These are phyloP conservation scores for Drosophila rufa DNA, from an alignment of 1,140 invertebrate species.

Conservation along the genomic window DNA sequence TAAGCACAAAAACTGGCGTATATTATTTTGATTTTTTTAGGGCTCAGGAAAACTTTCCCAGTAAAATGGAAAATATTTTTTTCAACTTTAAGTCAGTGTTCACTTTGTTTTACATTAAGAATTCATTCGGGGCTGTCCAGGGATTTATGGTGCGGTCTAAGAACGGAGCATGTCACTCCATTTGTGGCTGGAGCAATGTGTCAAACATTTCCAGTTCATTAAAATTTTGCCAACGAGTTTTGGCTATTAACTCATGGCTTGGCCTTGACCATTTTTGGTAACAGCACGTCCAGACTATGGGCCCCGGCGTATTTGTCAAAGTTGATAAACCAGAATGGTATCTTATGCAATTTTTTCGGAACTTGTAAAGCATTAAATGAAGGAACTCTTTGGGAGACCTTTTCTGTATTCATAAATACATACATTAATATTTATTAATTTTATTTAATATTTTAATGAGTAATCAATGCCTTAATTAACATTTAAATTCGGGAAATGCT, in stretches of 20 bases:
- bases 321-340: slow-evolving; percentile 1
- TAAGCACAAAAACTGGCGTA: background rate
- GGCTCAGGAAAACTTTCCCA: slow-evolving; percentile 2
- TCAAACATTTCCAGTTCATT: slow-evolving; percentile 48
- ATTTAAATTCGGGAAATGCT: background rate
- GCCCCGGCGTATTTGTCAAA: slow-evolving; percentile 4
- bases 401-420: background rate
- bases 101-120: slow-evolving; percentile 11
- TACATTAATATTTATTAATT: background rate
- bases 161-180: slow-evolving; percentile 23
- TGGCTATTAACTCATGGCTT: slow-evolving; percentile 45
- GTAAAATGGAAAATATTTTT: slow-evolving; percentile 12
- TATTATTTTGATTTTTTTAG: background rate
- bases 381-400: background rate
- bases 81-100: background rate
- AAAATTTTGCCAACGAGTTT: slow-evolving; percentile 45
- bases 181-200: slow-evolving; percentile 20
- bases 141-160: background rate
- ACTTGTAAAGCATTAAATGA: background rate
- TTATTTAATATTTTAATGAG: background rate
- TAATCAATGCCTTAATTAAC: too few species aligned
- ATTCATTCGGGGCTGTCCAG: background rate
- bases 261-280: slow-evolving; percentile 51
- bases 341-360: background rate
- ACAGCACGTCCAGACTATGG: slow-evolving; percentile 4